Base-by-base conservation (phyloP, 2,888 invertebrate species). In the Pollenia griseotomentosa region DNA sequence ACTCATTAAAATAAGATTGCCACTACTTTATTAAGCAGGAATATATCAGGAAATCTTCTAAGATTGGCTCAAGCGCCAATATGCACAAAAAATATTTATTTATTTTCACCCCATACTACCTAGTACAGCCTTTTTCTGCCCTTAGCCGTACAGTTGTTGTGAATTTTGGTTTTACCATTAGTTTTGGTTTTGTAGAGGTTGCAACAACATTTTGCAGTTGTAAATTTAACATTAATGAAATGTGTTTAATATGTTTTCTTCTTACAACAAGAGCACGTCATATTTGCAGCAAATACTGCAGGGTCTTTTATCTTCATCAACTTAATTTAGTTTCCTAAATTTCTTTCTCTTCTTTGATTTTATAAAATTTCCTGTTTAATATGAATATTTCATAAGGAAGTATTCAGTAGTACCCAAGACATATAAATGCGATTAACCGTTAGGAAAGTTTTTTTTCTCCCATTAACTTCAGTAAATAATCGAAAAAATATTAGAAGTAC, bases 191-290 rank as follows among this genome's bases (percentile, higher is more conserved):
- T 63, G 46, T 33, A 16, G 57, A 46, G 46, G 63, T 55, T 65
- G 57, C 61, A 77, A 40, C 44, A 77, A 23, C 46, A 77, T 53
- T n/a, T 63, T 77, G 77, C 75, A 77, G 53, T 40, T 63, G 70
- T 77, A 8, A 48, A 70, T 83, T 68, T 23, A 61, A 77, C 70
- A 70, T 77, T 77, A 70, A 61, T 63, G 61, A 48, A 70, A 0
- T 77, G 68, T 83, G n/a, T 63, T 83, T 14, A 19, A 51, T 66
- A 82, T 51, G 80, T 73, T 55, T 73, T 68, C 46, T 40, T 53
- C 33, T 73, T 48, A 73, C 57, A 57, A 73, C 55, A 19, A 40
- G 33, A 4, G n/a, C 16, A 8, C 9, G 12, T 1, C 40, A 46
- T 55, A 55, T 81, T 65, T 65, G 0, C 33, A 33, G 33, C 33